These are phyloP conservation scores for Typhlichthys subterraneus DNA, from an alignment of 2,797 vertebrate genomes.

Conservation along the genomic window DNA sequence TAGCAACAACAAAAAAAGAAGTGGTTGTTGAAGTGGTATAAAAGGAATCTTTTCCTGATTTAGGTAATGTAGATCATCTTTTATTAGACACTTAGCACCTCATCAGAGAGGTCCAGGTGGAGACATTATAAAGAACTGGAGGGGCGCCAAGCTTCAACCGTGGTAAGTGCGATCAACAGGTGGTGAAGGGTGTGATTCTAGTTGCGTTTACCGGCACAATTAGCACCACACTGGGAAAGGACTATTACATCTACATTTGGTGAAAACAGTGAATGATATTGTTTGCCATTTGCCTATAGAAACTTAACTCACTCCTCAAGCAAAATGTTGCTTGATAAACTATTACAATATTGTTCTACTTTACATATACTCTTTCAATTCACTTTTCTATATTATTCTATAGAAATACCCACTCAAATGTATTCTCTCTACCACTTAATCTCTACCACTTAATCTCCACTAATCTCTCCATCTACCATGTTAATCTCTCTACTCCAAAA, in stretches of 20 bases:
- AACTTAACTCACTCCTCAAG: not conserved
- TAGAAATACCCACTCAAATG: too few relatives aligned
- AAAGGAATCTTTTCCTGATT: slow-evolving; percentile 64
- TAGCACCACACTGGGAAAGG: slow-evolving; percentile 30
- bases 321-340: not conserved
- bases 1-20: slow-evolving; percentile 37
- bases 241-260: slow-evolving; percentile 12
- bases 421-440: not conserved
- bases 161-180: slow-evolving; percentile 50
- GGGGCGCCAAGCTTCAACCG: slow-evolving; percentile 61
- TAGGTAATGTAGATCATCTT: slow-evolving; percentile 69
- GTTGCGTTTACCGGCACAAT: slow-evolving; percentile 40
- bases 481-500: slow-evolving; percentile 18
- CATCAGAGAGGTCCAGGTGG: slow-evolving; percentile 77
- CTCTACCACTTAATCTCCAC: too few relatives aligned
- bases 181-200: slow-evolving; percentile 54
- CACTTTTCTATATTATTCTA: too few relatives aligned
- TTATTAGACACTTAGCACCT: slow-evolving; percentile 81
- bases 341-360: slow-evolving; percentile 26
- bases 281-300: not conserved
- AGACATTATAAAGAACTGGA: slow-evolving; percentile 61
- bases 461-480: not conserved
- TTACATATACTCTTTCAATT: slow-evolving; percentile 18
- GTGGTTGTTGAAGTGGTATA: slow-evolving; percentile 47
- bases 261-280: not conserved